Base-by-base conservation (phyloP, 2,797 vertebrate genomes). In the Chaenodraco wilsoni region DNA sequence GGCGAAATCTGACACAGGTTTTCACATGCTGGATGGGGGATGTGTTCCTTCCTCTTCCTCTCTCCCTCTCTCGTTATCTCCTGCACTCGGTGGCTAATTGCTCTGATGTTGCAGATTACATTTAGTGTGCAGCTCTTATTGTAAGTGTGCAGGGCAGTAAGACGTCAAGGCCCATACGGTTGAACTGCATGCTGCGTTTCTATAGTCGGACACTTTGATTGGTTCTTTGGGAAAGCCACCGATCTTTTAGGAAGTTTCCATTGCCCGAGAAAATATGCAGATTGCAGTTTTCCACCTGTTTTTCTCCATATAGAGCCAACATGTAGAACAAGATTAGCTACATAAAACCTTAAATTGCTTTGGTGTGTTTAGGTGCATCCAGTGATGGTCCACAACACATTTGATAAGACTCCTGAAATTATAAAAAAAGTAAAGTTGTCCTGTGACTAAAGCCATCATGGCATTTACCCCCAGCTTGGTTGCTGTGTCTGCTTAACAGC, bases 1-100 rank as follows among this genome's bases (percentile, higher is more conserved):
- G 86, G 70, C 48, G 88, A 93, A 91, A 93, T 88, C 87, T 86
- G 90, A 92, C 90, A 92, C 91, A 90, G 81, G 88, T 91, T 90
- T 89, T 92, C 89, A 88, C 90, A 88, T 90, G 88, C 87, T 80
- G 86, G 88, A 81, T 85, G 86, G 86, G 88, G 87, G 79, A 74
- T 83, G 89, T 91, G 84, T 82, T 48, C 13, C 49, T 43, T 19
- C 31, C 48, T 49, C 68, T 19, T 54, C 40, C 66, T 45, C 49
- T 71, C 69, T 17, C 27, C 57, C 56, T 48, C 50, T 78, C 73
- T 70, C 52, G 74, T 87, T 87, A 86, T 91, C 87, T 90, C 65
- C 45, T 79, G 69, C 70, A 72, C 73, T 80, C 60, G 81, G 88
- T 82, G 84, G 88, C 88, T 89, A 89, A 92, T 91, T 89, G 88